Percentiles rank a stretch among this genome's conserved stretches.
These are phyloP conservation scores for Phrynocephalus guinanensis DNA, from an alignment of 2,797 vertebrate species.

Conservation along the genomic window DNA sequence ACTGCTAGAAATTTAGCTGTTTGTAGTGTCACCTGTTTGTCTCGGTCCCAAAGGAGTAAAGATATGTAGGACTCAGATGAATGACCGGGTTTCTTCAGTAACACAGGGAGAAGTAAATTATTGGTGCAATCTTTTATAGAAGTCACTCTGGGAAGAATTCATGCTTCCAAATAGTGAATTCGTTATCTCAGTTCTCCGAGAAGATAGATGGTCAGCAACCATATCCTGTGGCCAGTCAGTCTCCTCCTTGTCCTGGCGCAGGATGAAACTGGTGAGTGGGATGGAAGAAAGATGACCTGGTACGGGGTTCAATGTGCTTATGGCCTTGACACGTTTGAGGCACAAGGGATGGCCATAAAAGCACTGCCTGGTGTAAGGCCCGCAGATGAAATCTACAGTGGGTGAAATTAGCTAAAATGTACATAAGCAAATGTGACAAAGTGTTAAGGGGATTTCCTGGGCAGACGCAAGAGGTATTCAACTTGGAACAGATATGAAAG, in stretches of 20 bases:
- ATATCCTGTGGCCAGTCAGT: slow-evolving; percentile 89
- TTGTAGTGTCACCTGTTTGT: too few species aligned
- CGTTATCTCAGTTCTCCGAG: slow-evolving; percentile 87
- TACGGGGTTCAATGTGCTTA: slow-evolving; percentile 90
- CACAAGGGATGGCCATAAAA: slow-evolving; percentile 90
- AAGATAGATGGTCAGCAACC: slow-evolving; percentile 94
- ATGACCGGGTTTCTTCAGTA: too few species aligned
- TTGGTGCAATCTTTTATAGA: too few species aligned
- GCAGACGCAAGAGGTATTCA: too few species aligned
- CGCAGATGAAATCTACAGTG: slow-evolving; percentile 77
- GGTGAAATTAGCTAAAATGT: too few species aligned
- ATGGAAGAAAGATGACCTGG: slow-evolving; percentile 88
- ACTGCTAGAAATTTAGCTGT: too few species aligned
- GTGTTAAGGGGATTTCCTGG: too few species aligned
- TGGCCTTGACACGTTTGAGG: slow-evolving; percentile 92
- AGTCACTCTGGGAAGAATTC: slow-evolving; percentile 71
- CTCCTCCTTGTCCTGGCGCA: slow-evolving; percentile 88
- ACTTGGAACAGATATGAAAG: too few species aligned
- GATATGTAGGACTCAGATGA: too few species aligned
- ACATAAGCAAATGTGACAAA: too few species aligned
- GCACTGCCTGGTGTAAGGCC: slow-evolving; percentile 90
- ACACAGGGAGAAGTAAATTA: too few species aligned
- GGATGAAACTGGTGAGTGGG: slow-evolving; percentile 93
- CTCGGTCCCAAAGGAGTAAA: too few species aligned
- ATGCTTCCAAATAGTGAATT: slow-evolving; percentile 90